Evolutionary conservation across 2,797 vertebrate genomes (phyloP).

Genomic region (Xerus rutilus): DNA sequence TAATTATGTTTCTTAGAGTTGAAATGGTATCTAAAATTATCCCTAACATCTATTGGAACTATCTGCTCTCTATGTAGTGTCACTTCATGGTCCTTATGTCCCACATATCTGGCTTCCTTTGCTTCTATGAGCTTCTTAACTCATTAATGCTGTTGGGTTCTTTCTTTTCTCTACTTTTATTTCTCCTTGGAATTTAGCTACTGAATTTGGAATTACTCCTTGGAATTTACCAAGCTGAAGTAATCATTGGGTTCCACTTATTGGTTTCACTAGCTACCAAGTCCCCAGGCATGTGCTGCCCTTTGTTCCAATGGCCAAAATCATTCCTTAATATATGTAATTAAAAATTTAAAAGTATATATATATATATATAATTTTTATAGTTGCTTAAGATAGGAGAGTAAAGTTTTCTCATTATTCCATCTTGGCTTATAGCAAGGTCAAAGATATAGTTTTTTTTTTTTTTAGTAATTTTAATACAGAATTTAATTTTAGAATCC

Average conservation of each 20-base stretch:
- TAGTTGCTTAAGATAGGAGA: background rate
- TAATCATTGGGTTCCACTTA: background rate
- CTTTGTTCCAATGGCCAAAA: background rate
- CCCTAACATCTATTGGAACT: background rate
- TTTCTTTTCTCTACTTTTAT: background rate
- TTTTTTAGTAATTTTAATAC: background rate
- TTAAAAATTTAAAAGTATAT: no score
- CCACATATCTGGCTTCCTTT: background rate
- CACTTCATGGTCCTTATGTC: no score
- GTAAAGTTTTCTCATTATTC: background rate
- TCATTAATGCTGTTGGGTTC: background rate
- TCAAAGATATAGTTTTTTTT: background rate
- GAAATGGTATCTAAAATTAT: background rate
- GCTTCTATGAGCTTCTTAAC: background rate
- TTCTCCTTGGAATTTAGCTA: background rate
- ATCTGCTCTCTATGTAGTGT: background rate
- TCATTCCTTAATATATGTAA: background rate
- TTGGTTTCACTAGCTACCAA: background rate
- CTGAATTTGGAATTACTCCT: no score
- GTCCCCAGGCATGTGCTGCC: background rate
- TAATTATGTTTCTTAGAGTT: background rate
- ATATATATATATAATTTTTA: background rate
- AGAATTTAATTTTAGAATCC: background rate
- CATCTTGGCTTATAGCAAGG: background rate
- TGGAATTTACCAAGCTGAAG: background rate